A percentile compares a stretch with the other conserved stretches of the same genome.
These are phyloP conservation scores for Scleropages formosus DNA, from an alignment of 2,797 vertebrate genomes.

Conservation along the genomic window DNA sequence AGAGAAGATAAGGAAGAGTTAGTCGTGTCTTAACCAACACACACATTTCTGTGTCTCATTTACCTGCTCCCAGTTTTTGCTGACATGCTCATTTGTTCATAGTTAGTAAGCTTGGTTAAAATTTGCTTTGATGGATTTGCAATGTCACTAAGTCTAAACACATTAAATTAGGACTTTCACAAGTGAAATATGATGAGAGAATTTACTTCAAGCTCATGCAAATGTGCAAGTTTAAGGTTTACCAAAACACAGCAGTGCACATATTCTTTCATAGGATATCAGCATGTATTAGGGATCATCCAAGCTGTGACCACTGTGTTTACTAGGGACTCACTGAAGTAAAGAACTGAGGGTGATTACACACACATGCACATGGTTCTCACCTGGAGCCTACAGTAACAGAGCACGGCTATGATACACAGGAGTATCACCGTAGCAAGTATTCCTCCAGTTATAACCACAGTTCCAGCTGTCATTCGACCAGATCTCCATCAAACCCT, in stretches of 20 bases:
- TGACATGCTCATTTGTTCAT: too few relatives aligned
- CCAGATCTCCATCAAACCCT: slow-evolving; percentile 97
- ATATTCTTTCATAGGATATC: background rate
- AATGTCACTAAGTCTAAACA: too few relatives aligned
- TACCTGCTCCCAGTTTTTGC: too few relatives aligned
- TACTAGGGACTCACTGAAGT: background rate
- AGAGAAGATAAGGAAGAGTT: background rate
- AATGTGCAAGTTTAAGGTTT: too few relatives aligned
- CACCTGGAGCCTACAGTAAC: slow-evolving; percentile 98
- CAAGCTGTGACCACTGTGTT: background rate
- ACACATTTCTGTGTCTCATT: too few relatives aligned
- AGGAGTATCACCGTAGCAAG: slow-evolving; percentile 96
- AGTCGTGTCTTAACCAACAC: too few relatives aligned
- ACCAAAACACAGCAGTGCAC: too few relatives aligned
- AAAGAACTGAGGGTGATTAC: background rate
- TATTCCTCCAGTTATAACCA: slow-evolving; percentile 99
- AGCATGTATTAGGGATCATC: background rate
- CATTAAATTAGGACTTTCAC: too few relatives aligned
- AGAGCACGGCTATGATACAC: slow-evolving; percentile 95
- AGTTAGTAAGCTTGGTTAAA: too few relatives aligned
- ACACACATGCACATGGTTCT: slow-evolving; percentile 9
- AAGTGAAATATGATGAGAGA: too few relatives aligned
- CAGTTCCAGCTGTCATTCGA: slow-evolving; percentile 99
- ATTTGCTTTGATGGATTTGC: too few relatives aligned
- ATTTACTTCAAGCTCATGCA: too few relatives aligned